A percentile compares a stretch with the other conserved stretches of the same genome.
These are phyloP conservation scores for Elysia crispata DNA, from an alignment of 2,888 invertebrate species.

Conservation along the genomic window DNA sequence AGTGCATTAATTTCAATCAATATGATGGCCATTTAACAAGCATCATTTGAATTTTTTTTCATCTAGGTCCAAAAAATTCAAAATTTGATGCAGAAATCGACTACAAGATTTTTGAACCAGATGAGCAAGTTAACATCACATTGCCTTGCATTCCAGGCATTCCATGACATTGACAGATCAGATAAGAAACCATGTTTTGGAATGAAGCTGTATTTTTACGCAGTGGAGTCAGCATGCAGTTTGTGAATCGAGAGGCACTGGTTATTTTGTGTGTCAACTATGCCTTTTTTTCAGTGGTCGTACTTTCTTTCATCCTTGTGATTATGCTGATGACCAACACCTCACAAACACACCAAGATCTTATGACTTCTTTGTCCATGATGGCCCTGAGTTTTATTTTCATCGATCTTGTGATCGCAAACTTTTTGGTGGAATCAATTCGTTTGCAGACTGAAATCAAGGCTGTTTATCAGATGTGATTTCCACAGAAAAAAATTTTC, in stretches of 20 bases:
- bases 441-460: constrained; percentile 68
- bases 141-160: no score
- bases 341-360: constrained; percentile 57
- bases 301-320: constrained; percentile 62
- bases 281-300: constrained; percentile 70
- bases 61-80: no score
- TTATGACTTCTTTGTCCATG: constrained; percentile 61
- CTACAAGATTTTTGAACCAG: no score
- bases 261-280: constrained; percentile 74
- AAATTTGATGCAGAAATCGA: no score
- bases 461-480: constrained; percentile 41
- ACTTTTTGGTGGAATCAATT: constrained; percentile 72
- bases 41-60: no score
- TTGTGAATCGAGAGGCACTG: constrained; percentile 66
- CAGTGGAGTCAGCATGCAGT: constrained; percentile 46
- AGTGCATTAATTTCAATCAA: no score
- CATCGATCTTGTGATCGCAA: constrained; percentile 71
- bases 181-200: constrained; percentile 43
- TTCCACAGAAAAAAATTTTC: neutral
- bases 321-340: constrained; percentile 67
- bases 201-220: constrained; percentile 42
- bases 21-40: no score
- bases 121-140: no score
- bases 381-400: constrained; percentile 71
- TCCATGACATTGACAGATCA: no score